Base-by-base conservation (phyloP, 1,140 invertebrate species). In the Nebria ingens region DNA sequence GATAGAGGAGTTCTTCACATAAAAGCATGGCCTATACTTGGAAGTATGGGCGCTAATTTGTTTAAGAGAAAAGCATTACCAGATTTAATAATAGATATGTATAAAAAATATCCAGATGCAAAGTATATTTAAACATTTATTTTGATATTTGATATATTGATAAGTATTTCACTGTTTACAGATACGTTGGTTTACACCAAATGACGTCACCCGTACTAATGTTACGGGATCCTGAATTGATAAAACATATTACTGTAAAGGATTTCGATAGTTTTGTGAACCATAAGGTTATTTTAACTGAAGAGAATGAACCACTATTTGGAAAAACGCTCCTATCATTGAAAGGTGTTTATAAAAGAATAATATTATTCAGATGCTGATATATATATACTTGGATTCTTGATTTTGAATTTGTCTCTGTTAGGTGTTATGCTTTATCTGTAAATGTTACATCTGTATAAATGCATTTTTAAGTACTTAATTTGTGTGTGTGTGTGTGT, bases 161-260 rank as follows among this genome's bases (percentile, higher is more conserved):
- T n/a, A 6, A 29, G 25, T 29, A 29, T 29, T 6, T 29, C 13
- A 29, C 13, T 6, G 13, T 49, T 49, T 49, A n/a, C 15, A 49
- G 42, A 49, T n/a, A 19, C 19, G 19, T 19, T 4, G 66, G 65
- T 4, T 49, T 58, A 3, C 63, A 56, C 22, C 56, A 64, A 15
- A 42, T 63, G 12, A 38, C 0, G 6, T 53, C 6, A 1, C 66
- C 66, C 2, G 4, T 58, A 3, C n/a, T 65, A 6, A 13, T 68
- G 2, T 21, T 66, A 1, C 56, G 59, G 2, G 64, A 65, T 42
- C 59, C 56, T 0, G 58, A 68, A 1, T 29, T 67, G 1, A 66
- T 68, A 3, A 65, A 65, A 52, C 51, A 54, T 0, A 58, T 68
- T 2, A n/a, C 61, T 0, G 38, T 63, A 0, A 65, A 64, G 22